phyloP scores from a whole-genome alignment of 2,113 vertebrate genomes.

The Gasterosteus aculeatus region DNA sequence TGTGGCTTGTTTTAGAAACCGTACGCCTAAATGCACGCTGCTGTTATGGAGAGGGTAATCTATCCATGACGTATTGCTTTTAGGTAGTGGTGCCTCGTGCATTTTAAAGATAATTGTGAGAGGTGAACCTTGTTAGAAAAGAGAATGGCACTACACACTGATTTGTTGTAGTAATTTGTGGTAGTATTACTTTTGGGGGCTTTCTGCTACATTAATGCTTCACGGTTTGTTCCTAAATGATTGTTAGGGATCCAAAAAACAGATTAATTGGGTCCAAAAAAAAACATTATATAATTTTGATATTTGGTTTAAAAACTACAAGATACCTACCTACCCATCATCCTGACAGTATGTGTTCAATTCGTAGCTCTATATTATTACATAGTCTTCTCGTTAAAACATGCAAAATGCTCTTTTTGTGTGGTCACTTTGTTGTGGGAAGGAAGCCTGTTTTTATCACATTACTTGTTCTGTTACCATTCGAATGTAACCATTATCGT shows the following conservation, averaged over 20 bases:
- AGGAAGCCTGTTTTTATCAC: conserved; percentile 7
- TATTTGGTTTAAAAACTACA: neutral
- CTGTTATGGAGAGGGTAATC: conserved; percentile 37
- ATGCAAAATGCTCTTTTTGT: neutral
- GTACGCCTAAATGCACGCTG: conserved; percentile 41
- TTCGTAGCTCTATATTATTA: neutral
- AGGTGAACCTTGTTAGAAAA: conserved; percentile 1
- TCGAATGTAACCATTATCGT: conserved; percentile 9
- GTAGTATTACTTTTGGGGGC: neutral
- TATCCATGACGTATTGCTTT: conserved; percentile 49
- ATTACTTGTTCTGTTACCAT: conserved; percentile 17
- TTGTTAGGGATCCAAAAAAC: neutral
- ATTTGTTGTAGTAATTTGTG: conserved; percentile 6
- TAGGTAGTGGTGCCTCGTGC: conserved; percentile 26
- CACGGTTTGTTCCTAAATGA: conserved; percentile 12
- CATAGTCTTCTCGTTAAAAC: neutral
- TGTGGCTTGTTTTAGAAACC: conserved; percentile 49
- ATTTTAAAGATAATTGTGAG: conserved; percentile 26
- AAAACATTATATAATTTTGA: conserved; percentile 2
- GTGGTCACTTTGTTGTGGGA: neutral
- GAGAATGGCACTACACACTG: neutral
- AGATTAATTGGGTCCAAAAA: neutral
- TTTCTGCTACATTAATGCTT: conserved; percentile 15
- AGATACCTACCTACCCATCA: neutral
- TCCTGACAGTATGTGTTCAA: neutral